phyloP scores from a whole-genome alignment of 64 coral and sea anemone genomes.

The Acropora yongei region DNA sequence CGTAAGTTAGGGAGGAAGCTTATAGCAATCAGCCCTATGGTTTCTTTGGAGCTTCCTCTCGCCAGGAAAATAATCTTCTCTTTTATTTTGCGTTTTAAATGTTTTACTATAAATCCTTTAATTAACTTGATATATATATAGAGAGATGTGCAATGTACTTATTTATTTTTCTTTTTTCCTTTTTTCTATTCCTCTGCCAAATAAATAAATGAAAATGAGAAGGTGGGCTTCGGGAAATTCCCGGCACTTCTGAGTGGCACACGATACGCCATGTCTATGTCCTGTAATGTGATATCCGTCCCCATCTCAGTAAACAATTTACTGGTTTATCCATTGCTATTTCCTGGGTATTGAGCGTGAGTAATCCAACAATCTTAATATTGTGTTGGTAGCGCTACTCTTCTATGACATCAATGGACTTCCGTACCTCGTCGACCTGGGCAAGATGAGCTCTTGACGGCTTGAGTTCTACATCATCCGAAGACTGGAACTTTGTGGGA shows the following conservation, averaged over 20 bases:
- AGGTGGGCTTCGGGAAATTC: slow-evolving; percentile 2
- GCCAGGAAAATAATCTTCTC: too few species aligned
- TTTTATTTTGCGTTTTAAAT: too few species aligned
- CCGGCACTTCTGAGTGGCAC: slow-evolving; percentile 18
- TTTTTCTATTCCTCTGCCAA: too few species aligned
- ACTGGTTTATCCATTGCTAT: slow-evolving; percentile 2
- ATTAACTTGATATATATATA: too few species aligned
- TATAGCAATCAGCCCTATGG: too few species aligned
- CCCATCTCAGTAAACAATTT: slow-evolving; percentile 26
- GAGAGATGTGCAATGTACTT: too few species aligned
- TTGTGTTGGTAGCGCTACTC: slow-evolving; percentile 65
- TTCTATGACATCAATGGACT: slow-evolving; percentile 36
- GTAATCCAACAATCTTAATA: slow-evolving; percentile 62
- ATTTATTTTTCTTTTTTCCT: too few species aligned
- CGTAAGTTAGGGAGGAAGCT: too few species aligned
- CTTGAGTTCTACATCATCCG: background rate
- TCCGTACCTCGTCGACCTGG: slow-evolving; percentile 22
- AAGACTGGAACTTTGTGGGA: slow-evolving; percentile 28
- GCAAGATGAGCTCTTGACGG: background rate
- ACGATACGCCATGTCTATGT: slow-evolving; percentile 66
- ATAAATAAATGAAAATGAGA: too few species aligned
- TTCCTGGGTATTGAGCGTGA: slow-evolving; percentile 22
- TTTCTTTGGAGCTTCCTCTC: too few species aligned
- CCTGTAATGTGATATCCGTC: background rate
- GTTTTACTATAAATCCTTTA: too few species aligned